Conservation (phyloP, 2,113 vertebrate genomes). For the Pelvicachromis taeniatus region DNA sequence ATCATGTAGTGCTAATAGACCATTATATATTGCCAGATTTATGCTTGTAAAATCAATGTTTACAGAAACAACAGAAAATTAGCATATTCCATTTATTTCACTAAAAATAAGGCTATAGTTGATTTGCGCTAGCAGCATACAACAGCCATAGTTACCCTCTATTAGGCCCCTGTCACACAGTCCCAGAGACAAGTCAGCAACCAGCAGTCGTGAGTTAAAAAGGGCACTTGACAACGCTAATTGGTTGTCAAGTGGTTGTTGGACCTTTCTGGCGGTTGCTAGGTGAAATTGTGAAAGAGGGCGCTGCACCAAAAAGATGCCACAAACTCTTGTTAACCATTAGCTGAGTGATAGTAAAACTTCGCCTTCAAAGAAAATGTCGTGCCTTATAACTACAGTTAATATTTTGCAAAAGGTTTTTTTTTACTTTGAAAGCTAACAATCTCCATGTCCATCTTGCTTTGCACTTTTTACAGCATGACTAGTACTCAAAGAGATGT, state of each 20-base stretch:
- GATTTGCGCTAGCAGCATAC: background rate
- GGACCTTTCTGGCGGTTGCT: background rate
- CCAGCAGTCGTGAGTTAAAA: background rate
- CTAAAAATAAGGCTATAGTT: background rate
- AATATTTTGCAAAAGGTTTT: background rate
- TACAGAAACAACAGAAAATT: background rate
- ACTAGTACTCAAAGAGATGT: background rate
- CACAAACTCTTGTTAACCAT: background rate
- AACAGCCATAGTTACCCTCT: background rate
- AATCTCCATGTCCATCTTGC: background rate
- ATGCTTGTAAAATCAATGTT: background rate
- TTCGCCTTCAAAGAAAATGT: background rate
- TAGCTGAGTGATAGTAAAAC: background rate
- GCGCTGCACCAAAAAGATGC: background rate
- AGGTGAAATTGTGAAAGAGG: background rate
- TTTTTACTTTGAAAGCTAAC: background rate
- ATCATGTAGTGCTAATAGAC: background rate
- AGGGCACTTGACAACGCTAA: too few relatives aligned
- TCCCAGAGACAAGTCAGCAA: background rate
- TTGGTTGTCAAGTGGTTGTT: background rate
- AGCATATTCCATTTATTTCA: background rate
- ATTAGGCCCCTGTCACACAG: background rate
- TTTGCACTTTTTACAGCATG: background rate
- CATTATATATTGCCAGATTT: background rate
- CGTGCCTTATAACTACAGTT: background rate